Base-by-base conservation (phyloP, 1,140 invertebrate species). In the Drosophila orena region DNA sequence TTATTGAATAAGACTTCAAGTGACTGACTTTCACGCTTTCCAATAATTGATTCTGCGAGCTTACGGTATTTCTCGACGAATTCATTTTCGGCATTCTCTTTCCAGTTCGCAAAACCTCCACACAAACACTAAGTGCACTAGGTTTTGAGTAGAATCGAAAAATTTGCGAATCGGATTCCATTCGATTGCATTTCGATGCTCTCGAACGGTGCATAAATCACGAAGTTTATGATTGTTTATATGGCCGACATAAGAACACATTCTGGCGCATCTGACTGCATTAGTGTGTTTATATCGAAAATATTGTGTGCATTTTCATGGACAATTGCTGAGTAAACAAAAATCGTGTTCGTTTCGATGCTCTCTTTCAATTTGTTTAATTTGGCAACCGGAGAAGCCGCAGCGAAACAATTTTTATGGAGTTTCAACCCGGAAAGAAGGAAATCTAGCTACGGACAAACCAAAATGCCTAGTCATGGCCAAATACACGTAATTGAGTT, bases 301-400 rank as follows among this genome's bases (percentile, higher is more conserved):
- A 70, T 56, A 70, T 66, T 47, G 15, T 38, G 38, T 56, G 42
- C 68, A 71, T 77, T 65, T 77, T 62, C 72, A 56, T 60, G 55
- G 71, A 74, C 73, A 50, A 76, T 65, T 72, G 44, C 54, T 42
- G 56, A 86, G 62, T 64, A 86, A 84, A 86, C 61, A 78, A 43
- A 57, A 78, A 59, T 37, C 44, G 54, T 75, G 30, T 79, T 56
- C 61, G 52, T 43, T 77, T 77, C 60, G 77, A 72, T 81, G 72
- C 66, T 22, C 64, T 79, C 66, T 75, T 70, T 59, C 49, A 49
- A 60, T 81, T 47, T 61, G 56, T 62, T 80, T 76, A 70, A 74
- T 64, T 78, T 83, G 37, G 62, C 35, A 47, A 15, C 27, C 35
- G 76, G 37, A 55, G 42, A 42, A 14, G 40, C 27, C 11, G 68